A percentile compares a stretch with the other conserved stretches of the same genome.
Evolutionary conservation across 2,888 invertebrate genomes (phyloP).

Genomic region (Sinodicranocentrus sp.): DNA sequence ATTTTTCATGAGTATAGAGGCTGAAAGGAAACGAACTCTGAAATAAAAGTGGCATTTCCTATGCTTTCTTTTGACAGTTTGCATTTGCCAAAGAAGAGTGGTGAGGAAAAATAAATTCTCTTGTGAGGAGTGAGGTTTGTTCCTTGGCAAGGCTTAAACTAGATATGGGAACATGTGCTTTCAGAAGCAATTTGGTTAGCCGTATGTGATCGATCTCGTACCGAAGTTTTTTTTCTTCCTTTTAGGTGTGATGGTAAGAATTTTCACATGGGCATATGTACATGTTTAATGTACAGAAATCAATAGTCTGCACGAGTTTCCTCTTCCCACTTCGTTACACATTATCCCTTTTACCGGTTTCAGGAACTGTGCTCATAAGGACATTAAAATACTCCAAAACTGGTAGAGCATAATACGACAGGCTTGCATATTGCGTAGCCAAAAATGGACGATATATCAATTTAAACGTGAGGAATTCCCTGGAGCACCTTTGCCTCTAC

Average conservation of each 20-base stretch:
- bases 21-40: neutral
- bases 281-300: slow-evolving; percentile 22
- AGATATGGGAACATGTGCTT: too few relatives aligned
- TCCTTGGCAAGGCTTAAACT: too few relatives aligned
- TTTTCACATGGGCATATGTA: too few relatives aligned
- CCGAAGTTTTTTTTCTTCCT: too few relatives aligned
- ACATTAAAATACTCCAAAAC: slow-evolving; percentile 8
- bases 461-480: slow-evolving; percentile 2
- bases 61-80: slow-evolving; percentile 1
- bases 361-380: neutral
- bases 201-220: slow-evolving; percentile 1
- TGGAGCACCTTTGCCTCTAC: slow-evolving; percentile 24
- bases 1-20: neutral
- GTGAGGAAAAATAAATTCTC: neutral
- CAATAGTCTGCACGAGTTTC: slow-evolving; percentile 55
- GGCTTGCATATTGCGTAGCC: neutral
- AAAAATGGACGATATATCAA: slow-evolving; percentile 4
- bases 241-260: too few relatives aligned
- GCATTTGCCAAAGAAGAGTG: neutral
- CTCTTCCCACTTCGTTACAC: slow-evolving; percentile 22
- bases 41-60: neutral
- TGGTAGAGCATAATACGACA: neutral
- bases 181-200: neutral
- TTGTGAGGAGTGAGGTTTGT: neutral
- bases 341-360: slow-evolving; percentile 43